Evolutionary conservation across 2,797 vertebrate genomes (phyloP).

Genomic region (Amazonetta brasiliensis): DNA sequence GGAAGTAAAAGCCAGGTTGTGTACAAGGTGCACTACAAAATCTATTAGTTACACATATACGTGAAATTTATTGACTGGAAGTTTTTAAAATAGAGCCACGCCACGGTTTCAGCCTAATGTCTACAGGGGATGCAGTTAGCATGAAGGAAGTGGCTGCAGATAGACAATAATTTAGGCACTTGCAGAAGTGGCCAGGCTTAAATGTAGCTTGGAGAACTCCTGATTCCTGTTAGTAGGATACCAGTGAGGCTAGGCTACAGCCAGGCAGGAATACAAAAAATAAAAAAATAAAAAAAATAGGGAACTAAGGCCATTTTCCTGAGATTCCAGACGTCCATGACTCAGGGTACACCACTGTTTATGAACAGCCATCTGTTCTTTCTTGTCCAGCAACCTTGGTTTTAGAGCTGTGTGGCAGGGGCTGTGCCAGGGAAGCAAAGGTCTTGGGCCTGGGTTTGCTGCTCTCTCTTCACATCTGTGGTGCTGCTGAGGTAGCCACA

Average conservation of each 20-base stretch:
- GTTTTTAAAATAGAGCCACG: background rate
- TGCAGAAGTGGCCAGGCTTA: background rate
- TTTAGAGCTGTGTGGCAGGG: background rate
- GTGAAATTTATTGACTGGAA: background rate
- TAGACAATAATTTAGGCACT: background rate
- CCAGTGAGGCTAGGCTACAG: background rate
- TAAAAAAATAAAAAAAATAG: background rate
- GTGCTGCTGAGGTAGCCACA: background rate
- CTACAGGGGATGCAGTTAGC: background rate
- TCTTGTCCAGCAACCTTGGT: background rate
- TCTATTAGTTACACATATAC: background rate
- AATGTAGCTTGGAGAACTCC: background rate
- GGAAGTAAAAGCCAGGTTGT: background rate
- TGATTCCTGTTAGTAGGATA: background rate
- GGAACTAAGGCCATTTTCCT: background rate
- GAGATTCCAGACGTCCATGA: background rate
- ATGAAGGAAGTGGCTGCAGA: background rate
- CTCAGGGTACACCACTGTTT: background rate
- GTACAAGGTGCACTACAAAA: background rate
- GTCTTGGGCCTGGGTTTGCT: background rate
- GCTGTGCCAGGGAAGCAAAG: background rate
- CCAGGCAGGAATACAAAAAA: too few species aligned
- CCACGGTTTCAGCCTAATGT: background rate
- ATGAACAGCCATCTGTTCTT: too few species aligned
- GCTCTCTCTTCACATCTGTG: background rate